Evolutionary conservation across 92 coral and sea anemone species (phyloP).

Genomic region (Montipora capitata): DNA sequence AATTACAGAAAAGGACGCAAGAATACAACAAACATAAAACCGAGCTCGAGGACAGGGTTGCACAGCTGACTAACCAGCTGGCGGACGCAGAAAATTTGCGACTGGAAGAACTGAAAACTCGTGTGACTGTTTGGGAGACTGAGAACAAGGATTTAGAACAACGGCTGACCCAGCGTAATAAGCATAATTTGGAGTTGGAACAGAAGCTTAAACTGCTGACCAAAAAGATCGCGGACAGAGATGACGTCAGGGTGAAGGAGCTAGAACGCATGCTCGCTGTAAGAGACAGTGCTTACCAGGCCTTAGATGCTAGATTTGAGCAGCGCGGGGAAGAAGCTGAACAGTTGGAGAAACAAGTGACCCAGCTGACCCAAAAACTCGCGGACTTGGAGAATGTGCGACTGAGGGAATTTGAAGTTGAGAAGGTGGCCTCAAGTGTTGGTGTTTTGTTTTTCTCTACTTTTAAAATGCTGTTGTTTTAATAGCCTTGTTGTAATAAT

Average conservation of each 20-base stretch:
- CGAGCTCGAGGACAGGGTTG: constrained; percentile 53
- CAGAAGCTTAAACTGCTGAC: constrained; percentile 75
- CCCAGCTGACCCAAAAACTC: constrained; percentile 89
- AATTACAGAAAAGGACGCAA: constrained; percentile 71
- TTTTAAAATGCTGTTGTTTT: background rate
- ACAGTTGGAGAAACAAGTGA: constrained; percentile 80
- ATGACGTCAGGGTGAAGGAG: constrained; percentile 77
- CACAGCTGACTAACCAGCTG: constrained; percentile 67
- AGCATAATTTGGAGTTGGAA: constrained; percentile 69
- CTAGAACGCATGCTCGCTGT: constrained; percentile 81
- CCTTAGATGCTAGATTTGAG: constrained; percentile 72
- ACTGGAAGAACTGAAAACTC: constrained; percentile 66
- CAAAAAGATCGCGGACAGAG: constrained; percentile 85
- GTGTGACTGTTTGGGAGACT: constrained; percentile 68
- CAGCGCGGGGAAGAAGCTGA: constrained; percentile 66
- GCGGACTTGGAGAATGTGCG: constrained; percentile 86
- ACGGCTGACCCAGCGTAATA: constrained; percentile 57
- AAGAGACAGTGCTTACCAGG: constrained; percentile 62
- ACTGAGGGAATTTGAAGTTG: constrained; percentile 78
- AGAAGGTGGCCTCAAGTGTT: constrained; percentile 82
- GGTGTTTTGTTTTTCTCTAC: constrained; percentile 28
- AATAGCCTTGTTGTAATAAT: background rate
- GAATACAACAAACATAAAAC: constrained; percentile 70
- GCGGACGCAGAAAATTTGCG: constrained; percentile 56
- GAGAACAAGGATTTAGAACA: constrained; percentile 69